Conservation (phyloP, 23 tunicate species). For the Ascidia mentula region DNA sequence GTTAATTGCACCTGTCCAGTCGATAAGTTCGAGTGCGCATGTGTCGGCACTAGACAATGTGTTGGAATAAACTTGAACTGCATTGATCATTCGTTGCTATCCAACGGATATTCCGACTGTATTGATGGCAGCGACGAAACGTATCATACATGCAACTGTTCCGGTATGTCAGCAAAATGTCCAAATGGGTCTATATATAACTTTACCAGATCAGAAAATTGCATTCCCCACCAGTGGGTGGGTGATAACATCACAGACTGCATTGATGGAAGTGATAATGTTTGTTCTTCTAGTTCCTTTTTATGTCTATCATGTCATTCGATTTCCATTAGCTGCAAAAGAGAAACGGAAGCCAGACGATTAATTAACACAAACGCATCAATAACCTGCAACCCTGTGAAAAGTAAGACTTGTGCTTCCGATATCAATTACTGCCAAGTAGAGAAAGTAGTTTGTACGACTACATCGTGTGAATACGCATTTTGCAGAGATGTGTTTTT, state of each 20-base stretch:
- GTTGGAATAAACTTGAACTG: neutral
- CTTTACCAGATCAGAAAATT: neutral
- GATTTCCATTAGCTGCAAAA: neutral
- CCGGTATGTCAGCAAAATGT: neutral
- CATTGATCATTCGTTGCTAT: neutral
- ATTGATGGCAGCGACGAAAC: neutral
- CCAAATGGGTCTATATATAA: neutral
- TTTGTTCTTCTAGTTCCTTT: neutral
- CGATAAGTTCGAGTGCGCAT: neutral
- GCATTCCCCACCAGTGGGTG: neutral
- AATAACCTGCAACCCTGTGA: neutral
- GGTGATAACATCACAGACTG: neutral
- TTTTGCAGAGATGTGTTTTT: neutral
- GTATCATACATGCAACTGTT: neutral
- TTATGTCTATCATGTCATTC: neutral
- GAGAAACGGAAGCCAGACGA: neutral
- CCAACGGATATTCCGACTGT: neutral
- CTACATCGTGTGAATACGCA: neutral
- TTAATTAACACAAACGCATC: neutral
- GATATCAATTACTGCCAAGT: neutral
- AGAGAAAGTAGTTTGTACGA: neutral
- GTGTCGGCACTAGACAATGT: neutral
- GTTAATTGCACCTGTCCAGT: constrained; percentile 7
- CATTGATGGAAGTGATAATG: neutral
- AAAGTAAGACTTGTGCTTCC: neutral